Evolutionary conservation across 2,797 vertebrate species (phyloP).

Genomic region (Periophthalmus magnuspinnatus): DNA sequence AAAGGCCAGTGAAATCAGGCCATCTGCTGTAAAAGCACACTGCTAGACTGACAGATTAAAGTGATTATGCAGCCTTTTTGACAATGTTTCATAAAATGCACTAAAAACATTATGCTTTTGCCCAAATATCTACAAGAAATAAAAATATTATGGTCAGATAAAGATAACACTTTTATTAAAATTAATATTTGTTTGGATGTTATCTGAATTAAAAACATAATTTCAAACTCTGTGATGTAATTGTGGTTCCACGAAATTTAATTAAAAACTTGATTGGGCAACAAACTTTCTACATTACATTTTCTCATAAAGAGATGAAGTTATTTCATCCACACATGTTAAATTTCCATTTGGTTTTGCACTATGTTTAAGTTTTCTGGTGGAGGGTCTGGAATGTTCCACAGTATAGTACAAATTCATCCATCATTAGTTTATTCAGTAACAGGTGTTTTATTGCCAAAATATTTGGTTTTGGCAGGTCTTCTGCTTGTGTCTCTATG

Average conservation of each 20-base stretch:
- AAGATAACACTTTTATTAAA: background rate
- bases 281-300: background rate
- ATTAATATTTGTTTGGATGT: background rate
- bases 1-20: background rate
- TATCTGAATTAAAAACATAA: background rate
- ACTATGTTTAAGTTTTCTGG: no score
- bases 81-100: background rate
- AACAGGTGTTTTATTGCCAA: no score
- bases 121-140: background rate
- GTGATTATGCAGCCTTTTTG: conserved; percentile 2
- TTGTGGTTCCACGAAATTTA: no score
- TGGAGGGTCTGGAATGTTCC: no score
- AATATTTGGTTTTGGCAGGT: no score
- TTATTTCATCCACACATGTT: background rate
- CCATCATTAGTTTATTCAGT: no score
- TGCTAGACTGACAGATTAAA: background rate
- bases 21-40: conserved; percentile 4
- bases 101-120: background rate
- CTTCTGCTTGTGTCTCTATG: no score
- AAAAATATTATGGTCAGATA: background rate
- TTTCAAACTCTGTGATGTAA: no score
- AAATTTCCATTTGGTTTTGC: background rate
- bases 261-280: no score
- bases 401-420: no score
- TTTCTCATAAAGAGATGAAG: no score